Conservation (phyloP, 2,113 vertebrate genomes). For the Pterophyllum scalare region DNA sequence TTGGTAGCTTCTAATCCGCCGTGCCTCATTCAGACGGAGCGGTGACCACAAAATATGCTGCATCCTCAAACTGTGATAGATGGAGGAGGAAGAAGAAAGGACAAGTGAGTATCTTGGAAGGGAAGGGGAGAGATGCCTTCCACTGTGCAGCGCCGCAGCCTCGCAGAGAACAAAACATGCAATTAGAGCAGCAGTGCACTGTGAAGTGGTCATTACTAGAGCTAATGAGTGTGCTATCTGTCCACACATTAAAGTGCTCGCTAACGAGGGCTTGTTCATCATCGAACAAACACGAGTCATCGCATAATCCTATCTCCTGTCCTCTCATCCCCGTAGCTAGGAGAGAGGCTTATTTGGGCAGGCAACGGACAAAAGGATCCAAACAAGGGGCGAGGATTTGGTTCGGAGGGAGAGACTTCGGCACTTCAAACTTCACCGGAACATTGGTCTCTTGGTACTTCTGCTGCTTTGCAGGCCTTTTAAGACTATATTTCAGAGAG, state of each 20-base stretch:
- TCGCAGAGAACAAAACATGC: slow-evolving; percentile 75
- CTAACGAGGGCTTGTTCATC: slow-evolving; percentile 86
- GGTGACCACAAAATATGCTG: slow-evolving; percentile 48
- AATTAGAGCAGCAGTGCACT: slow-evolving; percentile 75
- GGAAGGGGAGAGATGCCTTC: slow-evolving; percentile 49
- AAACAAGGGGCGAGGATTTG: slow-evolving; percentile 47
- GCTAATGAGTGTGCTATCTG: slow-evolving; percentile 83
- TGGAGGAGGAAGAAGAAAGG: slow-evolving; percentile 48
- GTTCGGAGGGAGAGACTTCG: neutral
- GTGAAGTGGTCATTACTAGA: slow-evolving; percentile 81
- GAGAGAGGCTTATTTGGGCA: slow-evolving; percentile 55
- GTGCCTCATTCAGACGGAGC: slow-evolving; percentile 58
- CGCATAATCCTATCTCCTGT: slow-evolving; percentile 79
- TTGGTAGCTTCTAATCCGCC: slow-evolving; percentile 56
- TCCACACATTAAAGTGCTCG: slow-evolving; percentile 76
- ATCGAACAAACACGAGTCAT: slow-evolving; percentile 76
- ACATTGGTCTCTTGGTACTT: neutral
- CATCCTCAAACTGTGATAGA: slow-evolving; percentile 65
- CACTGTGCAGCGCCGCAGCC: slow-evolving; percentile 40
- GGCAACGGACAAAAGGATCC: slow-evolving; percentile 51
- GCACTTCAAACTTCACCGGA: slow-evolving; percentile 39
- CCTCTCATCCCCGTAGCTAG: slow-evolving; percentile 57
- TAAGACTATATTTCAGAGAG: neutral
- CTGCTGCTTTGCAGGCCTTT: neutral
- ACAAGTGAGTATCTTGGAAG: slow-evolving; percentile 54